These are phyloP conservation scores for Aphelenchoides bicaudatus DNA, from an alignment of 2,888 invertebrate species.

Conservation along the genomic window DNA sequence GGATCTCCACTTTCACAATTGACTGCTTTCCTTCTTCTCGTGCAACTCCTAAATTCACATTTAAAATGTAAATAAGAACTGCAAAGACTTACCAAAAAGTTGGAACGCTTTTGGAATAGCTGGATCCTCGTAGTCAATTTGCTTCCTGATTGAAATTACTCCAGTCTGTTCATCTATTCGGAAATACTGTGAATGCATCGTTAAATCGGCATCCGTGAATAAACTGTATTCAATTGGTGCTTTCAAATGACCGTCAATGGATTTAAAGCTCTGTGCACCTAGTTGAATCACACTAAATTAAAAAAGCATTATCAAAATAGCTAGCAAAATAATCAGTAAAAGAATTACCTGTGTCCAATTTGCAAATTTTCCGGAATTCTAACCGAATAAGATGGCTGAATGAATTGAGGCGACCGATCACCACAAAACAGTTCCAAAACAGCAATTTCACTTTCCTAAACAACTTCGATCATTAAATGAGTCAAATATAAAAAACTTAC, in stretches of 20 bases:
- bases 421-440: constrained; percentile 66
- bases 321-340: neutral
- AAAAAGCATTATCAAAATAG: constrained; percentile 3
- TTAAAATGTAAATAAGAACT: constrained; percentile 1
- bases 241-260: constrained; percentile 40
- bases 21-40: constrained; percentile 88
- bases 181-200: constrained; percentile 67
- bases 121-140: constrained; percentile 91
- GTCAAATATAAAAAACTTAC: constrained; percentile 21
- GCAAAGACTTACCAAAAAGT: constrained; percentile 65
- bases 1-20: constrained; percentile 41
- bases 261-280: constrained; percentile 83
- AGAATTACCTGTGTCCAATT: constrained; percentile 72
- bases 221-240: constrained; percentile 35
- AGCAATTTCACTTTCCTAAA: constrained; percentile 48
- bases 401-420: constrained; percentile 93
- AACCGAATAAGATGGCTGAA: constrained; percentile 87
- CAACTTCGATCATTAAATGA: neutral
- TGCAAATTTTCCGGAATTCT: constrained; percentile 94
- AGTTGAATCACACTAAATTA: constrained; percentile 82
- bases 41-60: constrained; percentile 71
- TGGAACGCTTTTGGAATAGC: constrained; percentile 89
- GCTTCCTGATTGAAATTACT: constrained; percentile 88
- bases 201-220: constrained; percentile 23
- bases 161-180: constrained; percentile 85